Conservation (phyloP, 2,888 invertebrate species). For the Polydrusus tereticollis region DNA sequence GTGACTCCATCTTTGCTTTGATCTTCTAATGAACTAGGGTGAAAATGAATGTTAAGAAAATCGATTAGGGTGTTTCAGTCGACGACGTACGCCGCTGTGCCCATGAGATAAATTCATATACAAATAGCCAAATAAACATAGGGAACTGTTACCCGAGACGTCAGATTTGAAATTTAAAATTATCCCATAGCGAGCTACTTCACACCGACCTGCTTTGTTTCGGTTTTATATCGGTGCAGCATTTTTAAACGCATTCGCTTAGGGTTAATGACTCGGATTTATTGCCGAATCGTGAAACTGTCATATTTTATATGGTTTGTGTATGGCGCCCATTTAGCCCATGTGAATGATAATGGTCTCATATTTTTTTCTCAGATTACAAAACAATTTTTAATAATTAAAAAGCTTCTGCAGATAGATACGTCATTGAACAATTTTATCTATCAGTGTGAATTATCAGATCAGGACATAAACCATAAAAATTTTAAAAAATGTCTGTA, state of each 20-base stretch:
- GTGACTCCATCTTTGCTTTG: too few relatives aligned
- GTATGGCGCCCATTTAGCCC: too few relatives aligned
- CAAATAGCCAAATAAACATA: slow-evolving; percentile 45
- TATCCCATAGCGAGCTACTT: slow-evolving; percentile 41
- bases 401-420: too few relatives aligned
- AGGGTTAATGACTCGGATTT: slow-evolving; percentile 43
- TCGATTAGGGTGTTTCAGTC: not conserved
- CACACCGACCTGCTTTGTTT: slow-evolving; percentile 40
- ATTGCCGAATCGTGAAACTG: slow-evolving; percentile 16
- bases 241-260: slow-evolving; percentile 23
- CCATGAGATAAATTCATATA: slow-evolving; percentile 40
- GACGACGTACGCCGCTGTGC: slow-evolving; percentile 25
- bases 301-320: not conserved
- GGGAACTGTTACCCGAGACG: slow-evolving; percentile 35
- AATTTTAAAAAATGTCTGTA: too few relatives aligned
- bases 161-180: slow-evolving; percentile 47
- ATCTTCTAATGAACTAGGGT: too few relatives aligned
- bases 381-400: too few relatives aligned
- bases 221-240: slow-evolving; percentile 38
- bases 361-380: too few relatives aligned
- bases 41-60: not conserved
- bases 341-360: too few relatives aligned
- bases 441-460: too few relatives aligned
- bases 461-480: too few relatives aligned
- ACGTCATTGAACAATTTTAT: too few relatives aligned